Percentiles rank a stretch among this genome's conserved stretches.
Conservation (phyloP, 2,888 invertebrate species). For the Epiblema foenella region DNA sequence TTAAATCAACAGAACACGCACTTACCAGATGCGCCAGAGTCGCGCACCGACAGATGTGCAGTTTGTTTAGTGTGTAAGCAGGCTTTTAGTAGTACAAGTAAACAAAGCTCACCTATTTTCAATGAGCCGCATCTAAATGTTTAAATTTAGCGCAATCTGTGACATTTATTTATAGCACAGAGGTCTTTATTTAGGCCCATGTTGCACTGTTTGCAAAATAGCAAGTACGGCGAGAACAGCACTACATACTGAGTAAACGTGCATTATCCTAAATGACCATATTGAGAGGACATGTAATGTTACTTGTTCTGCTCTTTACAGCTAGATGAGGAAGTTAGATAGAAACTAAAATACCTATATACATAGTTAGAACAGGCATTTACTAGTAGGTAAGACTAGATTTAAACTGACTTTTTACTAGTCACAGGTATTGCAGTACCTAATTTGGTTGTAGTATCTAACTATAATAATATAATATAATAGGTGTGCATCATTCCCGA, state of each 20-base stretch:
- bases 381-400: too few relatives aligned
- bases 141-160: not conserved
- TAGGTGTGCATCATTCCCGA: too few relatives aligned
- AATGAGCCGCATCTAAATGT: not conserved
- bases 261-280: constrained; percentile 68
- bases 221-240: constrained; percentile 31
- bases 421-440: too few relatives aligned
- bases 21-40: constrained; percentile 22
- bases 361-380: too few relatives aligned
- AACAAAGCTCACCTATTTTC: constrained; percentile 7
- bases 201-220: constrained; percentile 39
- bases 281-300: constrained; percentile 44
- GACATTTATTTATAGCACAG: constrained; percentile 8
- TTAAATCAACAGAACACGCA: constrained; percentile 23
- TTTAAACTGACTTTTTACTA: too few relatives aligned
- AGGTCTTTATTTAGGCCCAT: constrained; percentile 35
- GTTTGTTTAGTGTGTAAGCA: constrained; percentile 14
- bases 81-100: constrained; percentile 6
- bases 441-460: too few relatives aligned
- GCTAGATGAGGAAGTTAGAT: constrained; percentile 26
- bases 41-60: constrained; percentile 13
- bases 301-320: constrained; percentile 33
- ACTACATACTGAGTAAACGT: constrained; percentile 53
- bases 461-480: too few relatives aligned
- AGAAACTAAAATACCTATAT: constrained; percentile 3